Conservation (phyloP, 1,140 invertebrate genomes). For the Heliconius melpomene region DNA sequence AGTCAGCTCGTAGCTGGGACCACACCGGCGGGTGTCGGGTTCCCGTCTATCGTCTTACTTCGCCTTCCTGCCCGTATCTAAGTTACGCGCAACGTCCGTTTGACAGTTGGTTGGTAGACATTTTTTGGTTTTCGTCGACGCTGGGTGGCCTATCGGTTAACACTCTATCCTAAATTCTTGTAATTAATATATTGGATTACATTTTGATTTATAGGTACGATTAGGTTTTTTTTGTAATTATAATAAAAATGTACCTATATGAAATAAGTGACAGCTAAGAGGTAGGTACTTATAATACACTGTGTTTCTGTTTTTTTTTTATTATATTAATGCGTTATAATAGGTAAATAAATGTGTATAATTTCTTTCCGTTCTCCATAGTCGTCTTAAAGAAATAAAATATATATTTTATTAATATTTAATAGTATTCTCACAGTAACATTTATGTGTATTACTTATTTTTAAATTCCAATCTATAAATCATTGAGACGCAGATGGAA, state of each 20-base stretch:
- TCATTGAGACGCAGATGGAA: too few species aligned
- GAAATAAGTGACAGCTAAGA: too few species aligned
- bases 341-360: too few species aligned
- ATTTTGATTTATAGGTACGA: not conserved
- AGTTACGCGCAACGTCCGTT: constrained; percentile 74
- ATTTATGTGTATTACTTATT: too few species aligned
- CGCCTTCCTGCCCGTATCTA: constrained; percentile 77
- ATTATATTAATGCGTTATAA: too few species aligned
- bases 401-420: too few species aligned
- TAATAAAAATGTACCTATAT: not conserved
- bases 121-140: constrained; percentile 57
- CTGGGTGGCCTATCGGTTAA: constrained; percentile 58
- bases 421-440: too few species aligned
- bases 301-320: too few species aligned
- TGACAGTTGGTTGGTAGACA: constrained; percentile 72
- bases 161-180: constrained; percentile 22
- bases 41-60: constrained; percentile 76
- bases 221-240: not conserved
- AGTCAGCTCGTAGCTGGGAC: constrained; percentile 65
- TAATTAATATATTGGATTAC: constrained; percentile 26
- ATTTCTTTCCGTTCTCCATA: too few species aligned
- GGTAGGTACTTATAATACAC: too few species aligned
- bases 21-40: constrained; percentile 70
- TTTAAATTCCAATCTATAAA: too few species aligned
- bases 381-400: too few species aligned